Base-by-base conservation (phyloP, 2,797 vertebrate genomes). In the Lagodon rhomboides region DNA sequence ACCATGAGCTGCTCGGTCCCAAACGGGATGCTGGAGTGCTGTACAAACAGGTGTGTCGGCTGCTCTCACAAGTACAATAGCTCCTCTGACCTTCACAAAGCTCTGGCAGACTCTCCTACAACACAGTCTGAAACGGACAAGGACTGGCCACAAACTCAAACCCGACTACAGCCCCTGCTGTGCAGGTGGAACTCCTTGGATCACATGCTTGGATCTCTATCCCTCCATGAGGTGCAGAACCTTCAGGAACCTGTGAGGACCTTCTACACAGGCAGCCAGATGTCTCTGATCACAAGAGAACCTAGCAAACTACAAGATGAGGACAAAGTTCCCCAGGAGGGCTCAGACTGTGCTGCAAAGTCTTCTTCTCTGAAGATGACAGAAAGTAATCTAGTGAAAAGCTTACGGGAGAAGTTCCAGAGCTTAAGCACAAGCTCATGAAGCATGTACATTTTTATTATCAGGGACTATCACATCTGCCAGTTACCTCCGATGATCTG, bases 381-480 rank as follows among this genome's bases (percentile, higher is more conserved):
- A 0, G 94, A 96, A 22, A 91, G 83, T 50, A 85, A 96, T 73
- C 87, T 97, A 3, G 98, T 99, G 77, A 97, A 94, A 91, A 97
- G 96, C 92, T 96, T 99, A 76, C 94, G 97, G 72, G 96, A 97
- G 64, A 98, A 96, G 81, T 99, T 99, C 83, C 97, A 97, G 94
- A 97, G 94, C 84, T 94, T 97, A 18, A 96, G 96, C 25, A 90
- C 96, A 18, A 87, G 79, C 80, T 92, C 68, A 1, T 90, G 75
- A 91, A 67, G 38, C 38, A 22, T 84, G 51, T 78, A 15, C 1
- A 66, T 68, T 68, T 83, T 76, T 73, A 63, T 70, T 54, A 55
- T 85, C 56, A 79, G 80, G 68, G 86, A 68, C 67, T 49, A 4
- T 76, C 51, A 27, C 1, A 38, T 38, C 38, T 38, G 38, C 38